Evolutionary conservation across 2,113 vertebrate species (phyloP), one percentile per base, ranked within the genome.

Genomic region (Odontophorus gujanensis): DNA sequence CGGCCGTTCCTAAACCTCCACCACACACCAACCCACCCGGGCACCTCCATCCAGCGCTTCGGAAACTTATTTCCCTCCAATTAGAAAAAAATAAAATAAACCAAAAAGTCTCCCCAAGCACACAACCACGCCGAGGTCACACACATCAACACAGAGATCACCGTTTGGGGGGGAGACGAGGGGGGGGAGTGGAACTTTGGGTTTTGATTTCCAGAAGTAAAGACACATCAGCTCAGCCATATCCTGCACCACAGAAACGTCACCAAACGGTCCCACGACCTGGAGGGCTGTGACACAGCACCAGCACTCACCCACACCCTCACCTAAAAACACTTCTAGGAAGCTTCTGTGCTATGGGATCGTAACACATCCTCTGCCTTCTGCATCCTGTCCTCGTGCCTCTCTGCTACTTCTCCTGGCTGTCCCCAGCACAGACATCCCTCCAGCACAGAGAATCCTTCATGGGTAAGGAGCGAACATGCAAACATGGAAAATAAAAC

Each of bases 51-150:
- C 81, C 77, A 68, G 87, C 42, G 3, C 50, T 89, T 89, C 65
- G 61, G 48, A 95, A 95, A 88, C 62, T 91, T 66, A 61, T 69
- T 81, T 87, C 92, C 96, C 61, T 87, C 80, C 32, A 58, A 66
- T 43, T 53, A 84, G 82, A 58, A 59, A 71, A 77, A 74, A 50
- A 69, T 28, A 47, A 26, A 43, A 32, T 13, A 59, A 36, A n/a
- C 6, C 25, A 34, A 83, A 57, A 92, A 58, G 68, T 62, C 26
- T 30, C 81, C 90, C 91, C 86, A 26, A 61, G 88, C 78, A 85
- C 87, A 71, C 77, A 67, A 76, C 26, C 48, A 78, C 26, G 45
- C 84, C 62, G 82, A 80, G 92, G 74, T 71, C 91, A 89, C 89
- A 66, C 55, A 50, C 48, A 79, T 19, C 61, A 50, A 78, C 87